Base-by-base conservation (phyloP, 1,140 invertebrate genomes). In the Polypedilum vanderplanki region DNA sequence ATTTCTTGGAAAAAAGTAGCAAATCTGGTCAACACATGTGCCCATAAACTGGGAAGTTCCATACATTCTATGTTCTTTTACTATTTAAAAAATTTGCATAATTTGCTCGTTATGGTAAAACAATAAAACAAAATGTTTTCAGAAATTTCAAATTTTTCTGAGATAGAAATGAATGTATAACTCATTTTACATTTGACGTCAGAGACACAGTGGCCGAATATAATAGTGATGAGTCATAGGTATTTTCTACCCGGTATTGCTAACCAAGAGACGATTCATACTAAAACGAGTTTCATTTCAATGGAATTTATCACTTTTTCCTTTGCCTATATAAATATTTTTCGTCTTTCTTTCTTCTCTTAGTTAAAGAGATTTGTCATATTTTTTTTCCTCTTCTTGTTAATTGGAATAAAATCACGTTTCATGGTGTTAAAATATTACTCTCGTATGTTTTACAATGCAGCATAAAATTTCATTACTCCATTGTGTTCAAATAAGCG, bases 381-480 rank as follows among this genome's bases (percentile, higher is more conserved):
- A 4, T 57, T 57, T 57, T 57, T 57, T 57, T 4, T 15, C 41
- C 1, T 12, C n/a, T 12, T 4, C 46, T 15, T 57, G 4, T 57
- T 57, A 57, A 57, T 15, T 57, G 4, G 24, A 57, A 57, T 57
- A 57, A 57, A 57, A 57, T 57, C 46, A 57, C 46, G 46, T 57
- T 57, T 57, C 46, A 57, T 57, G 18, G 3, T 70, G 7, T 20
- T 70, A 7, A 70, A 18, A 70, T 9, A 70, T 18, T 18, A 12
- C 65, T 70, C 65, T n/a, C 18, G 18, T 1, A 22, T 20, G 24
- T 33, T 33, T 3, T 33, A 20, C 17, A 70, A 70, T 70, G 65
- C 65, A 70, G 65, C 65, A 70, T 70, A 10, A 18, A 70, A 70
- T 70, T 70, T 70, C 65, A 70, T 57, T 57, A 3, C 10, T 57